These are phyloP conservation scores for Siphamia tubifer DNA, from an alignment of 2,113 vertebrate species.

Conservation along the genomic window DNA sequence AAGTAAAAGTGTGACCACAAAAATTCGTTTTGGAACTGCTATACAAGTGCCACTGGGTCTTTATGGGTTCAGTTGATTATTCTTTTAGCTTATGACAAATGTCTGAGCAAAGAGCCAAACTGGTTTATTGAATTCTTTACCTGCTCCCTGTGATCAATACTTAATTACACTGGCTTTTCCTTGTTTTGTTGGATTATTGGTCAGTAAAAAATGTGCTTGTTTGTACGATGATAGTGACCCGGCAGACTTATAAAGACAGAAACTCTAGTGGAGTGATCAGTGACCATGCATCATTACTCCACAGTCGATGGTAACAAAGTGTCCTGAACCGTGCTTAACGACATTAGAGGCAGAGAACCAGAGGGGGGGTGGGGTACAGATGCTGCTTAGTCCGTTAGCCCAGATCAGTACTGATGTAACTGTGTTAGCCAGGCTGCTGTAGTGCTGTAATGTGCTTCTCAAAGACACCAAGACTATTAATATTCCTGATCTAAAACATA, in stretches of 20 bases:
- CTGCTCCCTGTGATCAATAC: constrained; percentile 64
- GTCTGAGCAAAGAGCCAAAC: constrained; percentile 19
- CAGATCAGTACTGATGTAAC: constrained; percentile 10
- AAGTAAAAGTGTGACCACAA: too few relatives aligned
- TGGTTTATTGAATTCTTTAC: constrained; percentile 43
- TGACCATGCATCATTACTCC: constrained; percentile 56
- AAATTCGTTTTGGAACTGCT: too few relatives aligned
- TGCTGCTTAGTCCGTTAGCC: constrained; percentile 52
- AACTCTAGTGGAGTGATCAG: constrained; percentile 41
- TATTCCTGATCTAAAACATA: constrained; percentile 26
- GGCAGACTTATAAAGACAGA: constrained; percentile 47
- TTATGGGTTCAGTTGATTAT: neutral
- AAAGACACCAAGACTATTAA: constrained; percentile 12
- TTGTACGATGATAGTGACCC: constrained; percentile 23
- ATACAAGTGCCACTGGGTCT: too few relatives aligned
- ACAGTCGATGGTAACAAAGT: constrained; percentile 66
- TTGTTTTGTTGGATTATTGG: constrained; percentile 64
- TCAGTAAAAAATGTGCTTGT: constrained; percentile 13
- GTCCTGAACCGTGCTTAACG: constrained; percentile 53
- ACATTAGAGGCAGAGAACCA: constrained; percentile 53
- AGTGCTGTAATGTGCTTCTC: constrained; percentile 6
- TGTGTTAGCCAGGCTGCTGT: neutral
- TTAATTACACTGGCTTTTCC: constrained; percentile 66
- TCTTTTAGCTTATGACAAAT: constrained; percentile 38
- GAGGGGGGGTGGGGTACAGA: constrained; percentile 35